Evolutionary conservation across 2,113 vertebrate species (phyloP).

Genomic region (Girardinichthys multiradiatus): DNA sequence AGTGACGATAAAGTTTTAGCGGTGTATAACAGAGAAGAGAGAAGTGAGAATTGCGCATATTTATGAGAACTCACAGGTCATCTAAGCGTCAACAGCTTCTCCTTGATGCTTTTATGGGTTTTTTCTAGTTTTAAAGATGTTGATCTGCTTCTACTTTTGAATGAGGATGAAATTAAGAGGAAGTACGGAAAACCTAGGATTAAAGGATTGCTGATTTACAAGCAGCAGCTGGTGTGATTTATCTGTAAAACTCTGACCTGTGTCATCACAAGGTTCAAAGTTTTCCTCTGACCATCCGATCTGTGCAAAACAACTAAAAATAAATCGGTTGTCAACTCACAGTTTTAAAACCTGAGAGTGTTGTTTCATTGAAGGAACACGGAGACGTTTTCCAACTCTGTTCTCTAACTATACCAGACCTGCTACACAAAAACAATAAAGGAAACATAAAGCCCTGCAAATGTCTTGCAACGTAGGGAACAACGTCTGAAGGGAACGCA

Average conservation of each 20-base stretch:
- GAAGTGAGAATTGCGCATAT: slow-evolving; percentile 37
- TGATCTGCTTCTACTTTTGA: too few relatives aligned
- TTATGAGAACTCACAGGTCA: slow-evolving; percentile 1
- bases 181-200: not conserved
- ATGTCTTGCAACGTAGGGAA: too few relatives aligned
- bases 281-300: not conserved
- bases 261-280: not conserved
- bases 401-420: not conserved
- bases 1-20: slow-evolving; percentile 19
- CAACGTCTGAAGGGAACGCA: too few relatives aligned
- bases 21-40: slow-evolving; percentile 8
- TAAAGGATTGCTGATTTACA: not conserved
- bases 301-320: not conserved
- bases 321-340: not conserved
- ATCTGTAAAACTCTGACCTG: not conserved
- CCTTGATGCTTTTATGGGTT: not conserved
- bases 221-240: not conserved
- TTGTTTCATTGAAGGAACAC: not conserved
- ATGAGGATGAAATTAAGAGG: too few relatives aligned
- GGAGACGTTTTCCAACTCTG: not conserved
- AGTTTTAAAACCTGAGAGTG: not conserved
- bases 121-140: not conserved
- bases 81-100: not conserved
- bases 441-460: too few relatives aligned
- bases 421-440: not conserved